Evolutionary conservation across 2,888 invertebrate species (phyloP), one percentile per base, ranked within the genome.

Genomic region (Neuroscelio doddi): DNA sequence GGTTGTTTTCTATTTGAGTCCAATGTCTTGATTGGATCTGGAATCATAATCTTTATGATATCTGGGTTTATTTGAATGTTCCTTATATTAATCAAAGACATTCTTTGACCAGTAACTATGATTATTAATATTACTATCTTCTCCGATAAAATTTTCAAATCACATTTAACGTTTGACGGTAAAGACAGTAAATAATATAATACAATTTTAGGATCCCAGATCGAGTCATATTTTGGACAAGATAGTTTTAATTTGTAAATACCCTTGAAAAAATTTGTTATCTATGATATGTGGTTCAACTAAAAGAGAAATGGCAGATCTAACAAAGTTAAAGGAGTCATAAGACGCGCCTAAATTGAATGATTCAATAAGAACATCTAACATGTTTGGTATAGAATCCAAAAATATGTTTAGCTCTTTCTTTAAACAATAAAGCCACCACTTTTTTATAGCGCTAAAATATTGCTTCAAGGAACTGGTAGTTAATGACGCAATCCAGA

Each of bases 171-270:
- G 38, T 66, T 69, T 8, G 14, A 5, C 12, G 42, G 38, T 27
- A 46, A 26, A 1, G 47, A 36, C 1, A 4, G 5, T 5, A 72
- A 47, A 65, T 68, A 71, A n/a, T 73, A 51, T 15, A 78, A 53
- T 7, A 76, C 71, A 9, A 69, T 41, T 15, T 24, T 39, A 1
- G 72, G 71, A 39, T 76, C 70, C 75, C 74, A 77, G 1, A 68
- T 72, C 2, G 32, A 27, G 1, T 67, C 64, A 57, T 75, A 76
- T 57, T 70, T 75, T 0, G 72, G 69, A 9, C 8, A 49, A 1
- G 69, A 41, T 0, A 72, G 73, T 46, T 66, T 69, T 0, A 68
- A 10, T 32, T 73, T 75, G 9, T 47, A 63, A 9, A 69, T 45
- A 8, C 72, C 72, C 49, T 69, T 73, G 7, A 76, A 38, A 41